Evolutionary conservation across 2,797 vertebrate species (phyloP).

Genomic region (Lithobates sylvaticus): DNA sequence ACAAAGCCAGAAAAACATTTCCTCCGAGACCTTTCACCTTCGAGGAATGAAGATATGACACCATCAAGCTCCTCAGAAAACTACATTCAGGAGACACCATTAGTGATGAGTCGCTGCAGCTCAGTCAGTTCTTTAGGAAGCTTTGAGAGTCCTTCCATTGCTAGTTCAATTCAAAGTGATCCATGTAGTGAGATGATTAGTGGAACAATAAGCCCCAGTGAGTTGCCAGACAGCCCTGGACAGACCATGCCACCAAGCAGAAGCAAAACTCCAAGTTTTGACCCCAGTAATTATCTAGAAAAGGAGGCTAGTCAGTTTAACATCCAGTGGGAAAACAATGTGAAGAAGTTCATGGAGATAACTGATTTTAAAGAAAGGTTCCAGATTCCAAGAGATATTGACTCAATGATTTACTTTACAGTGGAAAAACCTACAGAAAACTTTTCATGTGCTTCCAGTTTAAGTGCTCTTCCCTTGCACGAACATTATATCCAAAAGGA

Average conservation of each 20-base stretch:
- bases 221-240: slow-evolving; percentile 96
- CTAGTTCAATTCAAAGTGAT: slow-evolving; percentile 97
- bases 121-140: slow-evolving; percentile 97
- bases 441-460: slow-evolving; percentile 98
- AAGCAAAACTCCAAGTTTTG: slow-evolving; percentile 94
- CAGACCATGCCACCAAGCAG: slow-evolving; percentile 98
- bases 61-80: slow-evolving; percentile 97
- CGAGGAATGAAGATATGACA: slow-evolving; percentile 85
- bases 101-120: slow-evolving; percentile 97
- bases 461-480: slow-evolving; percentile 94
- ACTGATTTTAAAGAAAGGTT: slow-evolving; percentile 93
- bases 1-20: slow-evolving; percentile 83
- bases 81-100: slow-evolving; percentile 95
- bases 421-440: slow-evolving; percentile 98
- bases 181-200: slow-evolving; percentile 97
- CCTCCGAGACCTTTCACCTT: slow-evolving; percentile 79
- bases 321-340: slow-evolving; percentile 93
- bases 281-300: slow-evolving; percentile 78
- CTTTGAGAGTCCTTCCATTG: slow-evolving; percentile 95
- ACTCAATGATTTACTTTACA: slow-evolving; percentile 96
- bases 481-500: slow-evolving; percentile 98
- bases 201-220: slow-evolving; percentile 95
- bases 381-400: slow-evolving; percentile 91
- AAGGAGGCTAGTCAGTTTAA: slow-evolving; percentile 83
- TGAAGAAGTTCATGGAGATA: slow-evolving; percentile 95